These are phyloP conservation scores for Parthenolecanium corni DNA, from an alignment of 2,888 invertebrate species.

Conservation along the genomic window DNA sequence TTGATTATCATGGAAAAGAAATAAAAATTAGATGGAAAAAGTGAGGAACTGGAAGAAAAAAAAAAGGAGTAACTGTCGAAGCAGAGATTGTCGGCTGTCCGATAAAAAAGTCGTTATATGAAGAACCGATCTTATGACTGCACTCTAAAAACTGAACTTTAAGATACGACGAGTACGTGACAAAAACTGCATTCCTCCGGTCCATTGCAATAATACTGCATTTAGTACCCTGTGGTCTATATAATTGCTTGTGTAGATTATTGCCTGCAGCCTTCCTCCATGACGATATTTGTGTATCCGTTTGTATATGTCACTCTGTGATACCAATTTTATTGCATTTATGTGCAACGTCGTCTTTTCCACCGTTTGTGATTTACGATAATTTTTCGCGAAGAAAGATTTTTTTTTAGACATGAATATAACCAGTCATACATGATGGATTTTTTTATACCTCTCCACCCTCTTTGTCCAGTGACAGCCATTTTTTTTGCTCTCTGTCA, in stretches of 20 bases:
- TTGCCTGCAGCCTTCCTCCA: slow-evolving; percentile 3
- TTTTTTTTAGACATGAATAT: too few species aligned
- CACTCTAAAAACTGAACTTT: slow-evolving; percentile 15
- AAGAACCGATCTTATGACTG: slow-evolving; percentile 20
- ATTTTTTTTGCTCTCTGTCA: too few species aligned
- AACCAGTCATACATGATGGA: too few species aligned
- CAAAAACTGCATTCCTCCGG: slow-evolving; percentile 24
- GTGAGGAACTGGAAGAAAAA: not conserved
- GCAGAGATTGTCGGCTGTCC: slow-evolving; percentile 21
- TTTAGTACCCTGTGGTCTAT: slow-evolving; percentile 18
- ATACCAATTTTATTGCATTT: slow-evolving; percentile 24
- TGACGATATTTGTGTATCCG: not conserved
- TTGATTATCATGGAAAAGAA: not conserved
- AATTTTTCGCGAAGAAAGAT: not conserved
- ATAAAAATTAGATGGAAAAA: too few species aligned
- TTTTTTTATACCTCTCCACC: too few species aligned
- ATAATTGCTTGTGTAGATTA: slow-evolving; percentile 16
- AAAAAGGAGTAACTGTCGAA: slow-evolving; percentile 8
- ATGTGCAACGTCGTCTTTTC: slow-evolving; percentile 20
- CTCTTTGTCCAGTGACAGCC: too few species aligned
- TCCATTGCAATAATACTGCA: slow-evolving; percentile 25
- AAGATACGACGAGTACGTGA: slow-evolving; percentile 23
- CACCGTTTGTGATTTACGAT: slow-evolving; percentile 7
- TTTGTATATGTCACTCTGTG: slow-evolving; percentile 21
- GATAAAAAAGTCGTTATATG: slow-evolving; percentile 27